Percentiles rank a stretch among this genome's conserved stretches.
These are phyloP conservation scores for Morelia viridis DNA, from an alignment of 2,797 vertebrate genomes.

Conservation along the genomic window DNA sequence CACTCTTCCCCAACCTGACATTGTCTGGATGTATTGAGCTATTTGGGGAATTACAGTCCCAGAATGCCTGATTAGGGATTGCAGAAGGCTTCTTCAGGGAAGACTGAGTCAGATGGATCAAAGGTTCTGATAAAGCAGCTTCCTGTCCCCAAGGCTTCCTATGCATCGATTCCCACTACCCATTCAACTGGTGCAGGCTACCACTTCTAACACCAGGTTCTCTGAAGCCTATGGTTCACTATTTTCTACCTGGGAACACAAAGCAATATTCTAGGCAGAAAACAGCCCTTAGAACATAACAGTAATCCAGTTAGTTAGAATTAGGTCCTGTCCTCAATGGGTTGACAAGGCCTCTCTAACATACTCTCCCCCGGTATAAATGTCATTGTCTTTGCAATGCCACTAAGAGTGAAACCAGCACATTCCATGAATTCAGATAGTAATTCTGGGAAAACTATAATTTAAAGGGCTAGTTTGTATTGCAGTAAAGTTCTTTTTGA, in stretches of 20 bases:
- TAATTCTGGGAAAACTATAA: neutral
- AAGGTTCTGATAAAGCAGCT: neutral
- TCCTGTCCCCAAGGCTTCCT: neutral
- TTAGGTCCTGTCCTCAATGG: neutral
- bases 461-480: too few relatives aligned
- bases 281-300: neutral
- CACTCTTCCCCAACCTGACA: neutral
- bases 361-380: neutral
- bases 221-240: neutral
- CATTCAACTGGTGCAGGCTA: neutral
- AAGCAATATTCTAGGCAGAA: neutral
- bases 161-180: neutral
- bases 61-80: neutral
- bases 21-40: neutral
- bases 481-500: neutral
- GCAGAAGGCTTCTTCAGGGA: neutral
- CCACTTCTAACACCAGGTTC: neutral
- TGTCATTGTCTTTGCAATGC: neutral
- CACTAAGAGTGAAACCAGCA: neutral
- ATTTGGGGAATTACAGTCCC: neutral
- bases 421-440: neutral
- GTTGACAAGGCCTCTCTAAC: neutral
- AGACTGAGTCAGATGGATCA: neutral
- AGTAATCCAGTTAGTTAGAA: neutral
- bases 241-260: neutral